Evolutionary conservation across 2,888 invertebrate species (phyloP).

Genomic region (Habrosyne pyritoides): DNA sequence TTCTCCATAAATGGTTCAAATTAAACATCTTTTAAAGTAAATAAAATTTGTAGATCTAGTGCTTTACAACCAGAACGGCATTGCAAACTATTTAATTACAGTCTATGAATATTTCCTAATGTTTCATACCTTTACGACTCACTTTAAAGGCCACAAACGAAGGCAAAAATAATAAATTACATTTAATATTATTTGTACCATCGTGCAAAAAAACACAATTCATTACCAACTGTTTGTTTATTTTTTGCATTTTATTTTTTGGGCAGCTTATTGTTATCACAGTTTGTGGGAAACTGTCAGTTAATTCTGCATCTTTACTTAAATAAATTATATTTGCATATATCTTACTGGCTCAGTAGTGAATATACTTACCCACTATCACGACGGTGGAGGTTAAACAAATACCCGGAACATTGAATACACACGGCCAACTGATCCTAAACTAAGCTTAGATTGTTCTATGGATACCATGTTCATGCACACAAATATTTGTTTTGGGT

Average conservation of each 20-base stretch:
- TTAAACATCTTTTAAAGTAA: constrained; percentile 23
- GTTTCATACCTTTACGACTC: constrained; percentile 34
- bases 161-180: constrained; percentile 53
- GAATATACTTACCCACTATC: too few relatives aligned
- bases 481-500: too few relatives aligned
- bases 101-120: constrained; percentile 62
- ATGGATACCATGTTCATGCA: too few relatives aligned
- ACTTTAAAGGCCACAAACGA: constrained; percentile 60
- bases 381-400: too few relatives aligned
- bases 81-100: constrained; percentile 63
- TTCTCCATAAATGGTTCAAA: constrained; percentile 21
- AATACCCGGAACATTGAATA: too few relatives aligned
- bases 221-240: background rate
- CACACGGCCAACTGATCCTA: too few relatives aligned
- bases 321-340: too few relatives aligned
- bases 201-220: background rate
- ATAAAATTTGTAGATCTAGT: constrained; percentile 22
- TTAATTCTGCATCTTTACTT: background rate
- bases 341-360: too few relatives aligned
- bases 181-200: constrained; percentile 6
- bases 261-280: background rate
- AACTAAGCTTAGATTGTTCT: too few relatives aligned
- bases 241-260: background rate
- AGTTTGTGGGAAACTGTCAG: background rate
- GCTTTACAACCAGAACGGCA: constrained; percentile 48